Evolutionary conservation across 2,888 invertebrate species (phyloP), one percentile per base, ranked within the genome.

Genomic region (Clistopyga incitator): DNA sequence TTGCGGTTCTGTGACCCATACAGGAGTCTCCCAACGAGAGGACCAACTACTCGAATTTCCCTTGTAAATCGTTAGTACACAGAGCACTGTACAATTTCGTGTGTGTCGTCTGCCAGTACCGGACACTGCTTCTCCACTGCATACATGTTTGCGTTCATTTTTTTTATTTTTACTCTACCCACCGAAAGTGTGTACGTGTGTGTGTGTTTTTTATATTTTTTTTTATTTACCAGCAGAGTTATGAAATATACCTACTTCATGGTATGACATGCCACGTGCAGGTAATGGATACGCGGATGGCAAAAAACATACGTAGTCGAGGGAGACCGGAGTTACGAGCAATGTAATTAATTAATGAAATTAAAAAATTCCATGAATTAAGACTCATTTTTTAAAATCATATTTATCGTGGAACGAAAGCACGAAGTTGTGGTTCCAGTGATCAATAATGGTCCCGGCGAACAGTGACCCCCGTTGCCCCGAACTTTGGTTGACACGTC

Each of bases 11-110:
- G 74, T 64, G 80, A 78, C 68, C 74, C 47, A 72, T 47, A 34
- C 67, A 61, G 68, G 68, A 61, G 56, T 79, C 45, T 45, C 25
- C 45, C 61, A 23, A 47, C 18, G 76, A 76, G 78, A 23, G 54
- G 72, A 72, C 67, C 74, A 74, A 56, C 59, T 84, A 77, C 84
- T 85, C 85, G 81, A 79, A 84, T 85, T 85, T 84, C 84, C 81
- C 85, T 84, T 77, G 79, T 81, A 84, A 84, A 85, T 84, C 85
- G 78, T 85, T 81, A 75, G 75, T 70, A 78, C 78, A 83, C 76
- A 61, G 52, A 47, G 47, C 47, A 42, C 72, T 15, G 56, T 72
- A 64, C 68, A 81, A 65, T 85, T 81, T 76, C 34, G 68, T 76
- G 78, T 81, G 79, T 77, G 72, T 77, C 70, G 47, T 25, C 29